Conservation (phyloP, 1,140 invertebrate genomes). For the Sitophilus oryzae region DNA sequence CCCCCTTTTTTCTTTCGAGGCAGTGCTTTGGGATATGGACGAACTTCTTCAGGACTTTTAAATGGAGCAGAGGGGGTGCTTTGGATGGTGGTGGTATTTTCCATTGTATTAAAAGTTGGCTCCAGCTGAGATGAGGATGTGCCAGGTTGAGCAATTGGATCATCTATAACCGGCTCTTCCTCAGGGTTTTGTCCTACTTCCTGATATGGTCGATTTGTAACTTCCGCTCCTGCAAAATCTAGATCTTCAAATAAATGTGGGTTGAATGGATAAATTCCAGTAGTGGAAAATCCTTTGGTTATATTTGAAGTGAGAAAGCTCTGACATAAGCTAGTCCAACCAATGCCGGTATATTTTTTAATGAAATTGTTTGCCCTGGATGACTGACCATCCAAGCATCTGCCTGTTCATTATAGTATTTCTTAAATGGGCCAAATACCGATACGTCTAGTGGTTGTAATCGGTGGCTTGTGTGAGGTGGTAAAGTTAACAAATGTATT, state of each 20-base stretch:
- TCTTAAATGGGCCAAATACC: conserved; percentile 41
- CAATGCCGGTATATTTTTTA: conserved; percentile 11
- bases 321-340: conserved; percentile 17
- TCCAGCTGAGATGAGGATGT: conserved; percentile 6
- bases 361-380: conserved; percentile 17
- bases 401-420: conserved; percentile 11
- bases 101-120: background rate
- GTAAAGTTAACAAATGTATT: conserved; percentile 30
- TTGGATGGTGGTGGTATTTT: background rate
- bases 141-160: conserved; percentile 16
- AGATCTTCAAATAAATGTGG: conserved; percentile 20
- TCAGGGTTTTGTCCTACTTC: conserved; percentile 14
- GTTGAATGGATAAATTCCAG: conserved; percentile 17
- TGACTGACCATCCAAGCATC: background rate
- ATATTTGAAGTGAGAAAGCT: conserved; percentile 23
- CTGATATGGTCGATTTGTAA: conserved; percentile 13
- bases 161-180: conserved; percentile 14
- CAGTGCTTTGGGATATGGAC: conserved; percentile 12
- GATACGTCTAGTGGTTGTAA: conserved; percentile 40
- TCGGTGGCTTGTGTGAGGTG: conserved; percentile 38
- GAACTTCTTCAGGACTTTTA: conserved; percentile 17
- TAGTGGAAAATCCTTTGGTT: conserved; percentile 14
- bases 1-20: conserved; percentile 2
- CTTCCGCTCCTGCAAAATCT: conserved; percentile 12
- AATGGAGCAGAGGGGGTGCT: conserved; percentile 5